Percentiles rank a stretch among this genome's conserved stretches.
These are phyloP conservation scores for Chelonus formosanus DNA, from an alignment of 2,888 invertebrate genomes.

Conservation along the genomic window DNA sequence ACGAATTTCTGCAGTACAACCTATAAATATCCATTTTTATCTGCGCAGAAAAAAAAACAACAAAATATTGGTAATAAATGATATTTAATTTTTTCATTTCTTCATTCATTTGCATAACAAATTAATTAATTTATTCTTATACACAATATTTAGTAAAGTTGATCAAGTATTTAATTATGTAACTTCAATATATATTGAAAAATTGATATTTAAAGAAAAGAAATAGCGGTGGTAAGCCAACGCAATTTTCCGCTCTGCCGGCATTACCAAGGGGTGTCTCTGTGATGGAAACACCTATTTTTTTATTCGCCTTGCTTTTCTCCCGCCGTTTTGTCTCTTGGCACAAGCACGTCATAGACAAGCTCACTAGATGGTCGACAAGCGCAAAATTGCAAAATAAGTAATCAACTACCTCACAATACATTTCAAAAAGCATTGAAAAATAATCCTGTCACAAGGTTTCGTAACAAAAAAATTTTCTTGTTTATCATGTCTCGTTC, in stretches of 20 bases:
- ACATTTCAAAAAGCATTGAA: neutral
- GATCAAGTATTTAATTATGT: too few relatives aligned
- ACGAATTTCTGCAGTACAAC: too few relatives aligned
- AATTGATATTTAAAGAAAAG: neutral
- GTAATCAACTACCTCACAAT: conserved; percentile 2
- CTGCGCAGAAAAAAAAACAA: too few relatives aligned
- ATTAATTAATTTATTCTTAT: too few relatives aligned
- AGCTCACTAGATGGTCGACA: conserved; percentile 26
- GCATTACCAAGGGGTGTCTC: conserved; percentile 34
- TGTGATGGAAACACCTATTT: conserved; percentile 41
- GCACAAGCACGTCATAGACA: conserved; percentile 23
- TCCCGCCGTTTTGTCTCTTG: conserved; percentile 21
- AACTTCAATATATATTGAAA: too few relatives aligned
- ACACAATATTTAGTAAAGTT: too few relatives aligned
- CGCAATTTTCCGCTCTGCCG: conserved; percentile 42
- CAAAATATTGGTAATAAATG: too few relatives aligned
- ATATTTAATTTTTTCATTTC: too few relatives aligned
- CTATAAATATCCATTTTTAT: too few relatives aligned
- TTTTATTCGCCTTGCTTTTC: conserved; percentile 22
- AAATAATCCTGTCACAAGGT: neutral
- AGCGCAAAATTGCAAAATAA: conserved; percentile 40
- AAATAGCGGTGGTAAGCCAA: conserved; percentile 29
- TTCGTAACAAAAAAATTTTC: too few relatives aligned
- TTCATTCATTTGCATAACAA: too few relatives aligned
- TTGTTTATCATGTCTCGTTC: too few relatives aligned